Conservation (phyloP, 2,888 invertebrate genomes). For the Stenodera caucasica region DNA sequence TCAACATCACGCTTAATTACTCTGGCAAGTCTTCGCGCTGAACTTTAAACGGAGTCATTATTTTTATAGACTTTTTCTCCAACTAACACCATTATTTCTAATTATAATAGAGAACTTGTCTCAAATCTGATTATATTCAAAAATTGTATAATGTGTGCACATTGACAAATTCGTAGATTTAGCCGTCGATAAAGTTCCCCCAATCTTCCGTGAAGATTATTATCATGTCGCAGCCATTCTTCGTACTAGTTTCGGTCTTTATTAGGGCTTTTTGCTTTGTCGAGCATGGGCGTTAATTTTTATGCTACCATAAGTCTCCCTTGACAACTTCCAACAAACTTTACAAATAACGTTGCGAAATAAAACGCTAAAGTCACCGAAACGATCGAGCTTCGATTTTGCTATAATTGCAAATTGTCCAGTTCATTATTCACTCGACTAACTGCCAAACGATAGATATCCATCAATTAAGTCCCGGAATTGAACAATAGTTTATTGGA, state of each 20-base stretch:
- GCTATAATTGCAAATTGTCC: slow-evolving; percentile 32
- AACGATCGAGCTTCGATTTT: slow-evolving; percentile 24
- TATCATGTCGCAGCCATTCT: neutral
- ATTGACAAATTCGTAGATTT: neutral
- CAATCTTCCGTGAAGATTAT: slow-evolving; percentile 1
- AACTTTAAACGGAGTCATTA: slow-evolving; percentile 52
- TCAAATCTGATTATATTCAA: neutral
- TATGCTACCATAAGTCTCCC: slow-evolving; percentile 39
- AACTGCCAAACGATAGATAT: neutral
- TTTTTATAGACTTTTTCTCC: slow-evolving; percentile 27
- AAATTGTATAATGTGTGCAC: neutral
- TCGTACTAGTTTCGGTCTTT: neutral
- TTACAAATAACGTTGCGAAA: slow-evolving; percentile 30
- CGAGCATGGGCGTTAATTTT: slow-evolving; percentile 36
- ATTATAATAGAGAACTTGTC: neutral
- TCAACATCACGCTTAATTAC: slow-evolving; percentile 48
- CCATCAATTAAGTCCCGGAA: too few relatives aligned
- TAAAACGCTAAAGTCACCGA: slow-evolving; percentile 22
- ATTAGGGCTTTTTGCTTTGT: slow-evolving; percentile 4
- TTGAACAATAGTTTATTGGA: too few relatives aligned
- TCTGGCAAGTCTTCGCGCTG: slow-evolving; percentile 46
- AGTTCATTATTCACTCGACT: slow-evolving; percentile 42
- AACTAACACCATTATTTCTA: neutral
- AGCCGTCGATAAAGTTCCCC: neutral
- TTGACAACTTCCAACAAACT: slow-evolving; percentile 29